phyloP scores from a whole-genome alignment of 2,888 invertebrate species.

The Hipparchia sbordonii region DNA sequence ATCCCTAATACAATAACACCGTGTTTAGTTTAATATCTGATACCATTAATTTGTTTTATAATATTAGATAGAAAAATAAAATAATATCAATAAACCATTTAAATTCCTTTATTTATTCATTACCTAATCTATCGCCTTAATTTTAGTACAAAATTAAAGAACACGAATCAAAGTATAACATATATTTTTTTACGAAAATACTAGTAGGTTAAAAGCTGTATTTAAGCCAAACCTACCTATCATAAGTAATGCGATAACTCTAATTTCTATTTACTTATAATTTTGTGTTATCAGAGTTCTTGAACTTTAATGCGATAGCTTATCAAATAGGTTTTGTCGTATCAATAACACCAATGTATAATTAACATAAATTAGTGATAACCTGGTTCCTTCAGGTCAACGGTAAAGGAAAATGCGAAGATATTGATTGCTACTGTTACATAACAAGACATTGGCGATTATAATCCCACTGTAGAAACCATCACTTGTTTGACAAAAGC shows the following conservation, averaged over 20 bases:
- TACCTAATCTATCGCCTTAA: too few species aligned
- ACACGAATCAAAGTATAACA: too few species aligned
- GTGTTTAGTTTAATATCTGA: neutral
- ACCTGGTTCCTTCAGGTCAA: neutral
- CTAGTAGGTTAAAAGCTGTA: too few species aligned
- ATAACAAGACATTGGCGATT: neutral
- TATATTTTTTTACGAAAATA: too few species aligned
- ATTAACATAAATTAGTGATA: conserved; percentile 13
- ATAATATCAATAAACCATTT: neutral
- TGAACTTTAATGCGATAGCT: conserved; percentile 3
- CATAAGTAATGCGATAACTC: neutral
- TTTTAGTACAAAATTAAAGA: too few species aligned
- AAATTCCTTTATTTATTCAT: neutral
- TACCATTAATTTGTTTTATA: neutral
- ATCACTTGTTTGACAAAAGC: too few species aligned
- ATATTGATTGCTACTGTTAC: neutral
- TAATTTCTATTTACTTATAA: conserved; percentile 1
- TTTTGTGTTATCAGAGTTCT: neutral
- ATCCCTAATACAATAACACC: neutral
- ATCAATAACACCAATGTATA: neutral
- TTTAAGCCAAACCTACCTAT: too few species aligned
- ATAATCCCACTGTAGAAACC: too few species aligned
- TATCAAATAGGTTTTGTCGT: neutral
- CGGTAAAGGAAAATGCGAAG: neutral
- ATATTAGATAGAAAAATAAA: neutral